These are phyloP conservation scores for Nineta flava DNA, from an alignment of 2,888 invertebrate genomes.

Conservation along the genomic window DNA sequence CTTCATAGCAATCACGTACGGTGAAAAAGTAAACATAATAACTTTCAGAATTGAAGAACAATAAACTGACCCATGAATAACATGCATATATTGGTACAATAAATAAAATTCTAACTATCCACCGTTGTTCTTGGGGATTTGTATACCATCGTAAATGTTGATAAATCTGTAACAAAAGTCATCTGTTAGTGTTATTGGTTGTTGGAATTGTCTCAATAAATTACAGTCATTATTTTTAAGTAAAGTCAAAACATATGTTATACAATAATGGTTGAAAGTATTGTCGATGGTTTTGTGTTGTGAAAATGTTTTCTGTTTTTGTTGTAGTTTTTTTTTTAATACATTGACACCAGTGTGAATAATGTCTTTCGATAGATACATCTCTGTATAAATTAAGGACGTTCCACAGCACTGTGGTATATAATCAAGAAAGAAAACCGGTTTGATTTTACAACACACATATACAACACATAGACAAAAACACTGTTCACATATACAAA, in stretches of 20 bases:
- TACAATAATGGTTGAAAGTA: background rate
- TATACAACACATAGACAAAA: too few relatives aligned
- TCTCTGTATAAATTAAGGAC: too few relatives aligned
- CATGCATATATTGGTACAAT: constrained; percentile 98
- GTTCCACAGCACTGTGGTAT: too few relatives aligned
- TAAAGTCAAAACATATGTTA: too few relatives aligned
- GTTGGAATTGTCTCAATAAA: too few relatives aligned
- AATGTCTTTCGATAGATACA: too few relatives aligned
- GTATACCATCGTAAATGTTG: constrained; percentile 97
- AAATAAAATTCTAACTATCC: constrained; percentile 97
- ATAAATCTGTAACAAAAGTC: constrained; percentile 65
- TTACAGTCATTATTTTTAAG: background rate
- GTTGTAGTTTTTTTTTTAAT: too few relatives aligned
- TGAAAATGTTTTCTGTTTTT: background rate
- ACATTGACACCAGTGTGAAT: too few relatives aligned
- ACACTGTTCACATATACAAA: too few relatives aligned
- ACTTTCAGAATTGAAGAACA: constrained; percentile 95
- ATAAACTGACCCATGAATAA: constrained; percentile 94
- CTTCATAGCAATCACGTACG: constrained; percentile 98
- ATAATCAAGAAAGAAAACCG: too few relatives aligned
- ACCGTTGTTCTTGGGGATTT: constrained; percentile 96
- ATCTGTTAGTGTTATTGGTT: too few relatives aligned
- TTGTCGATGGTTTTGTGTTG: background rate
- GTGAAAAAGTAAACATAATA: constrained; percentile 99
- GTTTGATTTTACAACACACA: too few relatives aligned